Percentiles rank a stretch among this genome's conserved stretches.
These are phyloP conservation scores for Pteropus alecto DNA, from an alignment of 2,113 vertebrate genomes.

Conservation along the genomic window DNA sequence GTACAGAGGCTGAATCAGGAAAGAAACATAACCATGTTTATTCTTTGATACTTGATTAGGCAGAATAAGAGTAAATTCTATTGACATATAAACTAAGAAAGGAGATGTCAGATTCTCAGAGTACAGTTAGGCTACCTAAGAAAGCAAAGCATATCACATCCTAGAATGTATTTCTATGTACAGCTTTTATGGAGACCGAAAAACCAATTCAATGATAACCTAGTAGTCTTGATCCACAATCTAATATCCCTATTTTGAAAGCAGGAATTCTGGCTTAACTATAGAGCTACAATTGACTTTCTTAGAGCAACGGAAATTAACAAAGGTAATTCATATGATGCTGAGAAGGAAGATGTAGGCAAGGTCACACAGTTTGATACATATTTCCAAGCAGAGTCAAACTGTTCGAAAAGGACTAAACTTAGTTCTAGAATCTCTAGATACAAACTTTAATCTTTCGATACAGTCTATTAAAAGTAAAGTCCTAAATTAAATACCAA, in stretches of 20 bases:
- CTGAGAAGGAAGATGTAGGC: constrained; percentile 27
- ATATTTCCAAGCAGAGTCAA: constrained; percentile 46
- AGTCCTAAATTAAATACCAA: constrained; percentile 49
- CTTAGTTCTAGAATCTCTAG: constrained; percentile 17
- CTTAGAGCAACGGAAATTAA: constrained; percentile 17
- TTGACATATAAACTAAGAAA: not conserved
- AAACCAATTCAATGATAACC: not conserved
- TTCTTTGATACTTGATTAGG: not conserved
- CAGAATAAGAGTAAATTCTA: constrained; percentile 19
- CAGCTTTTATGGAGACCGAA: not conserved
- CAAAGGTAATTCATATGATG: constrained; percentile 47
- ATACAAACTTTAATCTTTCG: not conserved
- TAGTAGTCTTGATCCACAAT: not conserved
- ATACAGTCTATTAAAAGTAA: constrained; percentile 40
- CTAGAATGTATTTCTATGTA: not conserved
- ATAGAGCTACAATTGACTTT: not conserved
- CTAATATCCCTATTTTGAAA: not conserved
- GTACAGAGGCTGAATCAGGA: not conserved
- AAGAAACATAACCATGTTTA: not conserved
- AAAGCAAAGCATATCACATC: not conserved
- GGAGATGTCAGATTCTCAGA: not conserved
- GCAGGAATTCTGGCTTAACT: not conserved
- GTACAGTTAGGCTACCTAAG: not conserved
- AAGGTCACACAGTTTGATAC: not conserved
- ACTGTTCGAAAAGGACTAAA: constrained; percentile 57